Base-by-base conservation (phyloP, 2,113 vertebrate species). In the Corythoichthys haematopterus region DNA sequence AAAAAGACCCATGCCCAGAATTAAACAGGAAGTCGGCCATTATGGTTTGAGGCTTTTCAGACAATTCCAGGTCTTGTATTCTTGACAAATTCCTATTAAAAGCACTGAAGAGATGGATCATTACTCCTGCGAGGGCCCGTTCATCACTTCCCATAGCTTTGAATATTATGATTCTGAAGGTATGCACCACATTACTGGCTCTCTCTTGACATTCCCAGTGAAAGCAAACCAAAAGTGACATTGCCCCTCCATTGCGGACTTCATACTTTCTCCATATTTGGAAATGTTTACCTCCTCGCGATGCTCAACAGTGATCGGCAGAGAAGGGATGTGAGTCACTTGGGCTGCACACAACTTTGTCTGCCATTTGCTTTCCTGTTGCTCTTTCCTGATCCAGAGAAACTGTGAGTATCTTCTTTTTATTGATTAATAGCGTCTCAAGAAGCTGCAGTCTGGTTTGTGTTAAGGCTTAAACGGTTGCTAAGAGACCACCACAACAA, bases 251-350 rank as follows among this genome's bases (percentile, higher is more conserved):
- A 92, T 91, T 86, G 82, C 83, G 91, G 91, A 88, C 91, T 84
- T 92, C 88, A 91, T 91, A 92, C 91, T 93, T 87, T 95, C 91
- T 92, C 96, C 96, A 95, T 98, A 97, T 97, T 96, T 97, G 96
- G 96, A 93, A 97, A 97, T 98, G 96, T 98, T 98, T 98, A 97
- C 93, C 94, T 95, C 93, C 92, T 90, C 90, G 90, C 88, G 91
- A 92, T 93, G 94, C 93, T 93, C 95, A 92, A 94, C 93, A 87
- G 93, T 83, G 88, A 87, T 80, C 90, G 84, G 86, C 55, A 6
- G 83, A 82, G 89, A 88, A 80, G 86, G 82, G 78, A 89, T 89
- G 80, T 90, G 91, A 92, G 89, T 91, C 90, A 91, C 88, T 92
- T 88, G 75, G 80, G 84, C 85, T 85, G 87, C 81, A 84, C 68